Evolutionary conservation across 2,113 vertebrate species (phyloP).

Genomic region (Leptocoma aspasia): DNA sequence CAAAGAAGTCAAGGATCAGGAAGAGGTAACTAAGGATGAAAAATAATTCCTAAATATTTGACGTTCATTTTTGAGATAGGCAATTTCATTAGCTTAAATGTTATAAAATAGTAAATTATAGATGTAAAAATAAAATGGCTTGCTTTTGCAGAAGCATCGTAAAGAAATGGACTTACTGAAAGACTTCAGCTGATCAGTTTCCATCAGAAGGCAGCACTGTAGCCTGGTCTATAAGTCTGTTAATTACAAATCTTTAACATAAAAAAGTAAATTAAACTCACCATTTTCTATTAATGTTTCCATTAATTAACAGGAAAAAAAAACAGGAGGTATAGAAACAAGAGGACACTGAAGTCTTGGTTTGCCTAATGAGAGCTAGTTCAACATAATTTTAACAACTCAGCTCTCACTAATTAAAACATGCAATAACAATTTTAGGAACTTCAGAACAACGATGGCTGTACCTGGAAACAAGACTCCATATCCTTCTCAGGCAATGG

Average conservation of each 20-base stretch:
- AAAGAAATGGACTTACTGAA: neutral
- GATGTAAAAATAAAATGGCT: neutral
- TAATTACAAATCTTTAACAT: neutral
- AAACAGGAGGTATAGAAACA: neutral
- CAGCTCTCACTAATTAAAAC: neutral
- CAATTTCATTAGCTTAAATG: neutral
- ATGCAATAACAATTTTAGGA: neutral
- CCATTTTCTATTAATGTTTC: neutral
- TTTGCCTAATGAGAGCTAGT: slow-evolving; percentile 12
- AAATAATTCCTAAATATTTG: neutral
- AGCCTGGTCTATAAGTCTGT: neutral
- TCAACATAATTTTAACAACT: neutral
- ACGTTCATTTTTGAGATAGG: neutral
- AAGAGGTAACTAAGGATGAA: neutral
- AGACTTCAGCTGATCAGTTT: neutral
- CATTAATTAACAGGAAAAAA: neutral
- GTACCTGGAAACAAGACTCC: neutral
- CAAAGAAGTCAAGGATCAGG: neutral
- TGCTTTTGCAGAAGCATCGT: neutral
- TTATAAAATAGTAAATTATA: neutral
- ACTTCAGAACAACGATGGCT: neutral
- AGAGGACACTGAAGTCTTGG: neutral
- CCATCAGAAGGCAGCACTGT: neutral
- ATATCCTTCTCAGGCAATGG: neutral
- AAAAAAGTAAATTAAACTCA: neutral